Percentiles rank a stretch among this genome's conserved stretches.
phyloP scores from a whole-genome alignment of 2,113 vertebrate genomes.

The Phasianus colchicus region DNA sequence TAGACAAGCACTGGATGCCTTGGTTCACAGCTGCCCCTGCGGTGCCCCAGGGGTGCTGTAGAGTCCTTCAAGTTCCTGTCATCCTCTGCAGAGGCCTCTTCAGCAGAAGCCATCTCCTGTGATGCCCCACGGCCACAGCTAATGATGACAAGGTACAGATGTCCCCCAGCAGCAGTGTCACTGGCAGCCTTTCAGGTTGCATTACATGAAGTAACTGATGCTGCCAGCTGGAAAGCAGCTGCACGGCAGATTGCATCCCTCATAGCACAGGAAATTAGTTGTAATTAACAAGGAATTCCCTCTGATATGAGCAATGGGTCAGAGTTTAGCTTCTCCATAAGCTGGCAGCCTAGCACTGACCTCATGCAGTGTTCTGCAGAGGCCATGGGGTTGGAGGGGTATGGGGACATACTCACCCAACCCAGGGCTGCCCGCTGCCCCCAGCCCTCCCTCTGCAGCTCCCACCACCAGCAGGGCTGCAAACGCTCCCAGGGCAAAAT shows the following conservation, averaged over 20 bases:
- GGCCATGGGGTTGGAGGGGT: background rate
- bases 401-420: background rate
- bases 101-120: background rate
- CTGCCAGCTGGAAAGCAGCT: background rate
- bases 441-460: background rate
- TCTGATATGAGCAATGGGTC: background rate
- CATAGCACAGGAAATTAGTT: background rate
- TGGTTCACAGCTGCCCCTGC: background rate
- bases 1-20: background rate
- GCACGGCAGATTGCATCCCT: background rate
- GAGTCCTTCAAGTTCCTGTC: background rate
- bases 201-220: background rate
- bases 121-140: background rate
- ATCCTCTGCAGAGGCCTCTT: background rate
- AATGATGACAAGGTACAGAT: rapidly evolving
- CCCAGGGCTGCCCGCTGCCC: rapidly evolving
- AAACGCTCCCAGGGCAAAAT: rapidly evolving
- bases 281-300: background rate
- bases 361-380: background rate
- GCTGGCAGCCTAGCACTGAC: background rate
- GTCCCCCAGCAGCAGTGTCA: background rate
- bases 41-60: rapidly evolving
- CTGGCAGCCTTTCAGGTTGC: background rate
- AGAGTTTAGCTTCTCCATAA: background rate
- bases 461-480: background rate